Evolutionary conservation across 2,888 invertebrate genomes (phyloP).

Genomic region (Drosophila siamana): DNA sequence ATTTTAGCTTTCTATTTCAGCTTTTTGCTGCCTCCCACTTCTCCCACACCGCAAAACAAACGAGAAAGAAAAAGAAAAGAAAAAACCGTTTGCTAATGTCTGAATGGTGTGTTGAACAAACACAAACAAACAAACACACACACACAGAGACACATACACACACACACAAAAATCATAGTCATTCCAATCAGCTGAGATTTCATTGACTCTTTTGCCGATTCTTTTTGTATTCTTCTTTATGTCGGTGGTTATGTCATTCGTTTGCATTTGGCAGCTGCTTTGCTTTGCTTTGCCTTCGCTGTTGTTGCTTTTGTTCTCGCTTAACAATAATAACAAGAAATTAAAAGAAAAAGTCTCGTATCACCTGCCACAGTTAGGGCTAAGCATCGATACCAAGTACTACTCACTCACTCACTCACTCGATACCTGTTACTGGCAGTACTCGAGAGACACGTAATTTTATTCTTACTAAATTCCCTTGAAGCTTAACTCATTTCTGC

Average conservation of each 20-base stretch:
- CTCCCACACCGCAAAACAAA: background rate
- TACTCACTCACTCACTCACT: background rate
- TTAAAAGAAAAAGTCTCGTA: background rate
- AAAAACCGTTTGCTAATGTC: no score
- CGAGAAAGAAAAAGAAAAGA: background rate
- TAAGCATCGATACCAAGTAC: constrained; percentile 5
- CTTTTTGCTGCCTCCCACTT: background rate
- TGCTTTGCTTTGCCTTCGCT: constrained; percentile 23
- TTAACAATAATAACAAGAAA: background rate
- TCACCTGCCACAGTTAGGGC: constrained; percentile 18
- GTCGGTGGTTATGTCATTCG: constrained; percentile 29
- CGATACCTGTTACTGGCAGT: background rate
- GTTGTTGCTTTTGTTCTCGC: constrained; percentile 26
- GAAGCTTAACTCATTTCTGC: background rate
- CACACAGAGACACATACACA: no score
- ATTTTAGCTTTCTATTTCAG: constrained; percentile 15
- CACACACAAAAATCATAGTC: constrained; percentile 35
- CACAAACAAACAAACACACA: no score
- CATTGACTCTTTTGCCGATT: constrained; percentile 34
- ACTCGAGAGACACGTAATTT: background rate
- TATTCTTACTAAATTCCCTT: background rate
- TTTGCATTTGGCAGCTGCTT: constrained; percentile 28
- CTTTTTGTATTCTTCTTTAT: background rate
- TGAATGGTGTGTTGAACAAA: background rate
- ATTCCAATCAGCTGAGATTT: constrained; percentile 51